Base-by-base conservation (phyloP, 2,113 vertebrate species). In the Ceyx margarethae region DNA sequence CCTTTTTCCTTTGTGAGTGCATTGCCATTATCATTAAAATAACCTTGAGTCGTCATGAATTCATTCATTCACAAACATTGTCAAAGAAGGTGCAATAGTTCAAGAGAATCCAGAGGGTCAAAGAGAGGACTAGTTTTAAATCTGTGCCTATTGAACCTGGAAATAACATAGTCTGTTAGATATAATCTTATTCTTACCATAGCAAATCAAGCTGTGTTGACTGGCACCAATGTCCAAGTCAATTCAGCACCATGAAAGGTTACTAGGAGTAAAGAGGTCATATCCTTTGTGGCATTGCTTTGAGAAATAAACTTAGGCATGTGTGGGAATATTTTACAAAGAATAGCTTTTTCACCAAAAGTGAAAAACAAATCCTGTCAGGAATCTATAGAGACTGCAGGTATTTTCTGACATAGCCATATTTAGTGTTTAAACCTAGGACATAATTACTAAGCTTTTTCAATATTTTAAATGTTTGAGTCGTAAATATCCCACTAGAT, bases 11-110 rank as follows among this genome's bases (percentile, higher is more conserved):
- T 97, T 98, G 98, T 98, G 97, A 96, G 94, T 9, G 5, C 58
- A 3, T 86, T 94, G 91, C 97, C 96, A 98, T 99, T 99, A 98
- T 97, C 98, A 99, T 98, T 97, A 98, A 97, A 99, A 98, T 98
- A 97, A 97, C 98, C 94, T 98, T 92, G 96, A 97, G 97, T 97
- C 96, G 94, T 98, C 98, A 98, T 98, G 98, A 98, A 98, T 99
- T 98, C 98, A 98, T 98, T 98, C 98, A 98, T 98, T 98, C 97
- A 98, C 97, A 98, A 99, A 98, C 98, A 98, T 98, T 98, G 98
- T 98, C 98, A 98, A 97, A 97, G 97, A 96, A 97, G 97, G 97
- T 97, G 97, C 97, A 96, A 97, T 96, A 98, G 97, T 98, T 98
- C 97, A 98, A 98, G 98, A 97, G 97, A 98, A 98, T 96, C 96